These are phyloP conservation scores for Acromyrmex heyeri DNA, from an alignment of 1,140 invertebrate genomes.

Conservation along the genomic window DNA sequence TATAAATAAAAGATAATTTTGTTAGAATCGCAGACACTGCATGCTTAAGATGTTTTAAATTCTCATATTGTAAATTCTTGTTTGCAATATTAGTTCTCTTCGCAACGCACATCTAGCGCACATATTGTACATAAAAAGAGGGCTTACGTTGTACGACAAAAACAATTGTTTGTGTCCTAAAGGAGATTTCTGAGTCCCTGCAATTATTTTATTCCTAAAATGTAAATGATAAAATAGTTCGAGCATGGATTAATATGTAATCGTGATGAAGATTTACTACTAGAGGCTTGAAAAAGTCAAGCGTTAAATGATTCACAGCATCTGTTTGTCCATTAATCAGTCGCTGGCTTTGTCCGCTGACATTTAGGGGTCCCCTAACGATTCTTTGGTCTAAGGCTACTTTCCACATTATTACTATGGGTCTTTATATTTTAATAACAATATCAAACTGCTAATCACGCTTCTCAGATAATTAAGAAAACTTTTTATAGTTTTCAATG, in stretches of 20 bases:
- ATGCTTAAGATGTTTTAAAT: neutral
- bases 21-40: neutral
- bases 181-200: slow-evolving; percentile 71
- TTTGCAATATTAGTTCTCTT: neutral
- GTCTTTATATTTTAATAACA: neutral
- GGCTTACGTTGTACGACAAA: neutral
- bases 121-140: neutral
- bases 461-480: neutral
- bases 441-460: slow-evolving; percentile 3
- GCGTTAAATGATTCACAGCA: slow-evolving; percentile 71
- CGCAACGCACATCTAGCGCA: neutral
- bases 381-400: slow-evolving; percentile 43
- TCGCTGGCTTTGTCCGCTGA: slow-evolving; percentile 56
- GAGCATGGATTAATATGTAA: slow-evolving; percentile 73
- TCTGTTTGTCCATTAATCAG: slow-evolving; percentile 70
- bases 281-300: slow-evolving; percentile 77
- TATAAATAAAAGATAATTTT: slow-evolving; percentile 2
- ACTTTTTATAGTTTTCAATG: neutral
- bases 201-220: slow-evolving; percentile 65
- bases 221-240: slow-evolving; percentile 71
- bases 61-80: neutral
- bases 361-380: slow-evolving; percentile 37
- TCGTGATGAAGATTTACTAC: slow-evolving; percentile 60
- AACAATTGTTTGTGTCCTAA: neutral
- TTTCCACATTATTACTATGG: neutral